Conservation (phyloP, 2,888 invertebrate genomes). For the Rhingia campestris region DNA sequence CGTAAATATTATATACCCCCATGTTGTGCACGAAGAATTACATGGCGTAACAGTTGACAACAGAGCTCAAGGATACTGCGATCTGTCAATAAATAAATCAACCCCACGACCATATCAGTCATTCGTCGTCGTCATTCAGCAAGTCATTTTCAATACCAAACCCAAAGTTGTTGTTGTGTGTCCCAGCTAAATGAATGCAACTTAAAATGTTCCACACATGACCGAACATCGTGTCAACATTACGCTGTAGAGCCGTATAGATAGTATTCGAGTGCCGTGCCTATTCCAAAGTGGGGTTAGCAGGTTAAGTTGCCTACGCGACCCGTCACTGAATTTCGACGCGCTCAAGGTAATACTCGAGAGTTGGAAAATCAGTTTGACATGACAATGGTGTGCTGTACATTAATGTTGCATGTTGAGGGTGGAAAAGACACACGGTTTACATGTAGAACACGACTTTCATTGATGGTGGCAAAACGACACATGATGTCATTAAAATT, state of each 20-base stretch:
- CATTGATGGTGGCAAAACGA: no score
- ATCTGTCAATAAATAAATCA: slow-evolving; percentile 61
- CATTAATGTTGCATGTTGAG: neutral
- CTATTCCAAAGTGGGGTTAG: slow-evolving; percentile 38
- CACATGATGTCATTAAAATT: no score
- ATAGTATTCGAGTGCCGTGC: slow-evolving; percentile 2
- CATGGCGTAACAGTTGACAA: slow-evolving; percentile 20
- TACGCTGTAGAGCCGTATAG: neutral
- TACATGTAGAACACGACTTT: no score
- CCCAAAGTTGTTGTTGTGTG: neutral
- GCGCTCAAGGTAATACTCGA: neutral
- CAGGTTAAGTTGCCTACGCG: slow-evolving; percentile 60
- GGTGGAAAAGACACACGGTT: no score
- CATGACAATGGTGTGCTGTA: slow-evolving; percentile 16
- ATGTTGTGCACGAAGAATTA: slow-evolving; percentile 14
- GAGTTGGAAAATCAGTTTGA: neutral
- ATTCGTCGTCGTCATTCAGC: neutral
- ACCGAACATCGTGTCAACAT: slow-evolving; percentile 18
- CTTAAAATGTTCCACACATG: slow-evolving; percentile 20
- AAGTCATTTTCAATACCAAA: no score
- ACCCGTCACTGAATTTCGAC: slow-evolving; percentile 43
- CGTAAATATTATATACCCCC: slow-evolving; percentile 8
- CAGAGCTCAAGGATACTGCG: slow-evolving; percentile 56
- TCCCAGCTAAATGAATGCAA: slow-evolving; percentile 32
- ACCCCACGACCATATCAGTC: neutral